A percentile compares a stretch with the other conserved stretches of the same genome.
These are phyloP conservation scores for Pteropus alecto DNA, from an alignment of 2,113 vertebrate species.

Conservation along the genomic window DNA sequence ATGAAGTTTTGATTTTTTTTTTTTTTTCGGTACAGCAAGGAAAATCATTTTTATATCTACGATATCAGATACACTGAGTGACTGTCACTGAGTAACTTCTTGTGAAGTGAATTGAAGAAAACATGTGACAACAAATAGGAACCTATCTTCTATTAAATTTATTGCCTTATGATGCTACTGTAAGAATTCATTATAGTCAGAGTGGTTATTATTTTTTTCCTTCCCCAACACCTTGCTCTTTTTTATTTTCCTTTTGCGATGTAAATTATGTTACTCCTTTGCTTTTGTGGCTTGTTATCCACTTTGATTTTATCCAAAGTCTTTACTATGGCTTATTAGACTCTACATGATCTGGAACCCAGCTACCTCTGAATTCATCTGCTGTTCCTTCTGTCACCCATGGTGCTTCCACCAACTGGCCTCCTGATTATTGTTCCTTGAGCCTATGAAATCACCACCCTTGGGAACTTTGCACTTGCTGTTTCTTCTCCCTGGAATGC, in stretches of 20 bases:
- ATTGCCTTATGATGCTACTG: conserved; percentile 3
- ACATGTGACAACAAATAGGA: neutral
- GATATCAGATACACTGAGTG: neutral
- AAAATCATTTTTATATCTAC: neutral
- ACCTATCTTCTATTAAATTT: neutral
- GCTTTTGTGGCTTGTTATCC: neutral
- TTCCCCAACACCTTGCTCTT: neutral
- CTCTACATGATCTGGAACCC: neutral
- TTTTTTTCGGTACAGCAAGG: neutral
- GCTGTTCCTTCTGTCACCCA: neutral
- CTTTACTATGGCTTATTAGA: neutral
- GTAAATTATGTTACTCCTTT: neutral
- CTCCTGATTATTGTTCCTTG: neutral
- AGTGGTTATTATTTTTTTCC: neutral
- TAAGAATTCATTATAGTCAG: neutral
- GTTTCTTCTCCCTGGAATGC: neutral
- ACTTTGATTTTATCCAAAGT: neutral
- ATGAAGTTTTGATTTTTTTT: neutral
- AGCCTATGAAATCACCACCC: neutral
- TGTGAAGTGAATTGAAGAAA: conserved; percentile 8
- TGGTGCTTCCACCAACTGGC: neutral
- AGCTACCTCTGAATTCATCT: neutral
- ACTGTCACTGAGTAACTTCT: neutral
- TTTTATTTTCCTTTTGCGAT: neutral
- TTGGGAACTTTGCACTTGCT: neutral